Conservation (phyloP, 2,797 vertebrate species). For the Leptoclinus maculatus region DNA sequence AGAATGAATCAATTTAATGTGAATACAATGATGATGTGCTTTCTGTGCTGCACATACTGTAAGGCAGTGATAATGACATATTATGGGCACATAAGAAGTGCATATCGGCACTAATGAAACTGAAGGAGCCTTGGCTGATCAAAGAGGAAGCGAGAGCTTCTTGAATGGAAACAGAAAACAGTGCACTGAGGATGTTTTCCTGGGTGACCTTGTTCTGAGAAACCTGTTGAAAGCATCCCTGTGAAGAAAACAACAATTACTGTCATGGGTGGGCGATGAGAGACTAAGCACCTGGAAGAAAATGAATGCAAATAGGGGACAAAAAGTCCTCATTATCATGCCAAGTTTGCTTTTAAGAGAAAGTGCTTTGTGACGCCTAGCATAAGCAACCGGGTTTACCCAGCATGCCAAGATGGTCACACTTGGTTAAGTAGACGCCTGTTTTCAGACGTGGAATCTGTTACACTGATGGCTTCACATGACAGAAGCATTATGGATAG, state of each 20-base stretch:
- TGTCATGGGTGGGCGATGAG: constrained; percentile 29
- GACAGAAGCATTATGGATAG: background rate
- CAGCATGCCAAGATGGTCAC: constrained; percentile 10
- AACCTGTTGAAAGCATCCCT: constrained; percentile 23
- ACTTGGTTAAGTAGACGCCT: constrained; percentile 12
- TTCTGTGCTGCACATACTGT: background rate
- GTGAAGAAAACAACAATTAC: constrained; percentile 44
- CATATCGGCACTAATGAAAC: background rate
- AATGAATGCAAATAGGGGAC: constrained; percentile 19
- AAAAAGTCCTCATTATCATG: constrained; percentile 9
- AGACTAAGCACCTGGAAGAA: constrained; percentile 22
- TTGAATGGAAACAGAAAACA: constrained; percentile 11
- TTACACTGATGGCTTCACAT: constrained; percentile 4
- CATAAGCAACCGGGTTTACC: background rate
- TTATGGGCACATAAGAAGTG: background rate
- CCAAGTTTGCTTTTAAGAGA: constrained; percentile 6
- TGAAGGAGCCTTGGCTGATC: constrained; percentile 5
- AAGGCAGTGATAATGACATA: background rate
- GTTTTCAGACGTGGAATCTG: constrained; percentile 2
- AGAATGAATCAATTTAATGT: background rate
- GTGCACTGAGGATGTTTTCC: constrained; percentile 1
- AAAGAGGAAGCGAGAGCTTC: constrained; percentile 5
- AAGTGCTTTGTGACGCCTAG: background rate
- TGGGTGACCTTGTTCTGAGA: constrained; percentile 41
- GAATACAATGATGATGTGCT: background rate